Conservation (phyloP, 2,888 invertebrate genomes). For the Ectemnius lituratus region DNA sequence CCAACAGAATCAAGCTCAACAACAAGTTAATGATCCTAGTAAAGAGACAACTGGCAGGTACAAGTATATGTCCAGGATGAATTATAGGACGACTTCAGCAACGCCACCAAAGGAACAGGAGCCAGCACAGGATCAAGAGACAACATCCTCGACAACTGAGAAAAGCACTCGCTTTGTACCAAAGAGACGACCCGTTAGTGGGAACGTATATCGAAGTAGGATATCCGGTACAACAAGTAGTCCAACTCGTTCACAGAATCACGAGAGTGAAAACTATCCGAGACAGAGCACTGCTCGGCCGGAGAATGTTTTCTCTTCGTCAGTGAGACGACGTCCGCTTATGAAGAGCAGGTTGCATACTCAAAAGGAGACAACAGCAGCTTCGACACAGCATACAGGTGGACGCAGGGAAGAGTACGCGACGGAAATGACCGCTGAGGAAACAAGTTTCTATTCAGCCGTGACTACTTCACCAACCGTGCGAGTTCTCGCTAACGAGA, state of each 20-base stretch:
- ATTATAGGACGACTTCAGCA: conserved; percentile 64
- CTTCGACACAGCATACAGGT: conserved; percentile 26
- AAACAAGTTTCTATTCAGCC: conserved; percentile 80
- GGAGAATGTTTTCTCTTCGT: conserved; percentile 69
- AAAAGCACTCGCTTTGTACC: conserved; percentile 66
- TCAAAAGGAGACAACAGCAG: conserved; percentile 55
- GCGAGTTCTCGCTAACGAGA: conserved; percentile 69
- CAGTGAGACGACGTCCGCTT: conserved; percentile 65
- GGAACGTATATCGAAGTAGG: conserved; percentile 69
- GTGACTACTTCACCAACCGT: conserved; percentile 71
- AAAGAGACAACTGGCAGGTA: conserved; percentile 67
- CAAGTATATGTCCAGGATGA: conserved; percentile 69
- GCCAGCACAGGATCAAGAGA: conserved; percentile 27
- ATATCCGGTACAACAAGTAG: conserved; percentile 51
- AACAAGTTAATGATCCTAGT: conserved; percentile 30
- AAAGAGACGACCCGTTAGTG: conserved; percentile 65
- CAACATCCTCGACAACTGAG: conserved; percentile 60
- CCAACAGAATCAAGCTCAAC: conserved; percentile 25
- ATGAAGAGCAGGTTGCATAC: conserved; percentile 56
- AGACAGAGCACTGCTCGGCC: conserved; percentile 64
- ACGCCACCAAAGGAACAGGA: conserved; percentile 45
- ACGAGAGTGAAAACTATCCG: conserved; percentile 30
- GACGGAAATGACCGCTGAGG: conserved; percentile 78
- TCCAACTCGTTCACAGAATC: conserved; percentile 29
- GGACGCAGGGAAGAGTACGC: conserved; percentile 75